A percentile compares a stretch with the other conserved stretches of the same genome.
Evolutionary conservation across 2,113 vertebrate genomes (phyloP).

Genomic region (Percopsis transmontana): DNA sequence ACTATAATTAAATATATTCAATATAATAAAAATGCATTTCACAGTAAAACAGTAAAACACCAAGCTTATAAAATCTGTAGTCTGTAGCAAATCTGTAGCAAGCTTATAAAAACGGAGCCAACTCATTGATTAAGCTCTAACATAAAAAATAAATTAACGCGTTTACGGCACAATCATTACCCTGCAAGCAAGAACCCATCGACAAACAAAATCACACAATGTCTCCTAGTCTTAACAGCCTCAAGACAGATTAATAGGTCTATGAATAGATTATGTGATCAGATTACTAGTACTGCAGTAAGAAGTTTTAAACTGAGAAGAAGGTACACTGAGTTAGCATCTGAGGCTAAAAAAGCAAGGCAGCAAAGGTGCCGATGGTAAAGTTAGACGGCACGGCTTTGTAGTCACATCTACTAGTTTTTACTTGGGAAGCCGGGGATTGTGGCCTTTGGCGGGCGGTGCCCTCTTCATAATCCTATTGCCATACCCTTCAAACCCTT

Average conservation of each 20-base stretch:
- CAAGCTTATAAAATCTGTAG: not conserved
- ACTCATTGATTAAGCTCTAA: not conserved
- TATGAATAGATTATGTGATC: constrained; percentile 19
- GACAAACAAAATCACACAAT: constrained; percentile 14
- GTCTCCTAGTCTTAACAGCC: constrained; percentile 14
- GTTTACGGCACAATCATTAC: no score
- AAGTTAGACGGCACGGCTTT: constrained; percentile 33
- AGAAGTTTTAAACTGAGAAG: no score
- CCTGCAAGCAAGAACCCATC: constrained; percentile 1
- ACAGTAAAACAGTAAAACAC: no score
- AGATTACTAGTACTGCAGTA: constrained; percentile 23
- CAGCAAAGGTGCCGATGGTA: constrained; percentile 11
- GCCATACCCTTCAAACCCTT: not conserved
- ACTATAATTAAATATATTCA: no score
- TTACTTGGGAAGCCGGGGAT: constrained; percentile 31
- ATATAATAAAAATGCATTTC: no score
- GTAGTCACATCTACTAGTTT: constrained; percentile 33
- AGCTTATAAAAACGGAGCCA: not conserved
- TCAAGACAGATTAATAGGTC: constrained; percentile 12
- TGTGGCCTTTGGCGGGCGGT: not conserved
- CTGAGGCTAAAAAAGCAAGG: constrained; percentile 2
- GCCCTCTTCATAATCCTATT: not conserved
- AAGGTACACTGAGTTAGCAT: constrained; percentile 13
- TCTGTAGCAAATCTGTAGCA: no score
- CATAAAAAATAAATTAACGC: not conserved